Evolutionary conservation across 2,113 vertebrate species (phyloP), one percentile per base, ranked within the genome.

Genomic region (Brachyistius frenatus): DNA sequence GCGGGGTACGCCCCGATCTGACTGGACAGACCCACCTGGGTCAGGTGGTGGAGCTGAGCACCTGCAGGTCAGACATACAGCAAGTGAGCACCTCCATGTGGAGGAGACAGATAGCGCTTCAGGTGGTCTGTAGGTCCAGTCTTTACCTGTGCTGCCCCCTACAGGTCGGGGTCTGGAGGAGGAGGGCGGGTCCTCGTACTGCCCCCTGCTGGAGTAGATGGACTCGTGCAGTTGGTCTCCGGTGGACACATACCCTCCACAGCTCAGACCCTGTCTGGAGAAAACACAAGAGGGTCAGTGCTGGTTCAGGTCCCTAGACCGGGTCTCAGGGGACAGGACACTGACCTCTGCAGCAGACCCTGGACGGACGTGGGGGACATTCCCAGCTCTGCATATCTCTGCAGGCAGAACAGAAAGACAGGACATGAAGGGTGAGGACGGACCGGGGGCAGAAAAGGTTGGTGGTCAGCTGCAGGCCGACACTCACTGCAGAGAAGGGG

Each of bases 41-140:
- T 97, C 92, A 99, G 92, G 87, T 98, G 97, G 88, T 99, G 98
- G 78, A 98, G 96, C 92, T 98, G 97, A 74, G 97, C 96, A 87
- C 97, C 98, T 99, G 63, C 80, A 65, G 50, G 11, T 6, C 23
- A 58, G 23, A 66, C 4, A n/a, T n/a, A 53, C 4, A 52, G 33
- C 37, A 13, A 44, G 5, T 5, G 9, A 30, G 16, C 33, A 32
- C 53, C 10, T 9, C 10, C 3, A 55, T 2, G 30, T 31, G 23
- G 52, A 10, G 23, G 6, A 37, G 14, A 23, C 23, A 23, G 23
- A 23, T 23, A 23, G 23, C 23, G 23, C 23, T 23, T 23, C 23
- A 23, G 23, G 23, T 23, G 3, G 33, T 37, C 15, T 9, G 7
- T 23, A n/a, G n/a, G 37, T 41, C 13, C 4, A 9, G 11, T 8